A percentile compares a stretch with the other conserved stretches of the same genome.
phyloP scores from a whole-genome alignment of 2,113 vertebrate genomes.

The Pyrgilauda ruficollis region DNA sequence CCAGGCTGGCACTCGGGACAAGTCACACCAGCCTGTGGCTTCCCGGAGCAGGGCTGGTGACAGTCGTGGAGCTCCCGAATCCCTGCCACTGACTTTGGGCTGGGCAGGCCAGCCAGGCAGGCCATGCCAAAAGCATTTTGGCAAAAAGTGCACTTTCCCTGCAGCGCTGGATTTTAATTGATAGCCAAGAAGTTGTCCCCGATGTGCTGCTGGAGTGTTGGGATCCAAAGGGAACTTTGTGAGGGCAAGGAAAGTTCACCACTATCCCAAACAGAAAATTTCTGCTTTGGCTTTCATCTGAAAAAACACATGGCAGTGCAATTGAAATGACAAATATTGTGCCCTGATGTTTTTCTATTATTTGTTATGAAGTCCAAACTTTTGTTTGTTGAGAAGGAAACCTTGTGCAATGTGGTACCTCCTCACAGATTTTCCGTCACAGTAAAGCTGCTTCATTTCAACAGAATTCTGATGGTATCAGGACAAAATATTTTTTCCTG shows the following conservation, averaged over 20 bases:
- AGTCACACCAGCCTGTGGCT: neutral
- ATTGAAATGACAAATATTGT: neutral
- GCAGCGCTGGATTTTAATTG: neutral
- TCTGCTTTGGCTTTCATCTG: neutral
- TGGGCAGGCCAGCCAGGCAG: neutral
- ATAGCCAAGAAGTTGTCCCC: neutral
- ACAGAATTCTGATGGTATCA: neutral
- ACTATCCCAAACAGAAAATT: neutral
- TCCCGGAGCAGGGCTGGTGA: neutral
- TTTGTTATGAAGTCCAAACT: neutral
- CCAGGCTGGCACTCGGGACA: neutral
- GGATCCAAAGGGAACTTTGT: neutral
- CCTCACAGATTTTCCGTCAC: neutral
- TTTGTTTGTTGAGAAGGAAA: neutral
- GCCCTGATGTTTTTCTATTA: rapidly evolving
- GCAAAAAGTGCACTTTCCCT: neutral
- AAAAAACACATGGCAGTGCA: neutral
- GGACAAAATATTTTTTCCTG: neutral
- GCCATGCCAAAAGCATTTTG: neutral
- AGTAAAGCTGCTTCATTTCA: neutral
- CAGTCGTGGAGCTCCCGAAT: neutral
- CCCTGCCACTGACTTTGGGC: neutral
- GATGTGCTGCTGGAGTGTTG: rapidly evolving
- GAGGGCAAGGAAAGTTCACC: neutral
- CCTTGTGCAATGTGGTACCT: neutral